Evolutionary conservation across 2,888 invertebrate species (phyloP), one percentile per base, ranked within the genome.

Genomic region (Scrobipalpa costella): DNA sequence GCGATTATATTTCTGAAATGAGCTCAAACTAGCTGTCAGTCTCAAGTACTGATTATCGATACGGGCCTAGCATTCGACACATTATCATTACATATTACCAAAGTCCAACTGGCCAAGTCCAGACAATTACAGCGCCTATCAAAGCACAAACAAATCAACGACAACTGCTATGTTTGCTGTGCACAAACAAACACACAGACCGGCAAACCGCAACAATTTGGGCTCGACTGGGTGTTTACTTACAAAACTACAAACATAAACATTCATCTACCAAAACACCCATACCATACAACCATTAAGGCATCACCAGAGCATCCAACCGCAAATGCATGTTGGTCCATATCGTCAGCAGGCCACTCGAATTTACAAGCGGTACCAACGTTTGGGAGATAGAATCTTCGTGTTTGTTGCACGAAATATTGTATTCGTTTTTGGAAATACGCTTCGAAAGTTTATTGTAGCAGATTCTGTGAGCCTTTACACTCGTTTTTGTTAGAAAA

Each of bases 181-280:
- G 72, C 66, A 74, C 74, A 78, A 76, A 77, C 80, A 83, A 80
- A 75, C 77, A 70, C 50, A 73, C 71, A 79, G 69, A 73, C 73
- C 74, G 73, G 76, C 75, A 76, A 79, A 77, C 85, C 84, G 77
- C 83, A 79, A 83, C 85, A 84, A 84, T 85, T 86, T 80, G 75
- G 79, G 73, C 72, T 75, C 71, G 70, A 79, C 78, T 77, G 73
- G 72, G 77, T 85, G 81, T 86, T 85, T 82, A 79, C 84, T 82
- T 76, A 81, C 78, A 82, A 80, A 83, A 82, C 78, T 78, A 73
- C 81, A 70, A 79, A 70, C 55, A 63, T 72, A 61, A 77, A 38
- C 6, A 38, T 15, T 58, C 47, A 49, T 8, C 44, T 17, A 27
- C 34, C 11, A 13, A 47, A 60, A 15, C n/a, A 15, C n/a, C 27